Conservation (phyloP, 1,140 invertebrate species). For the Drosophila nebulosa region DNA sequence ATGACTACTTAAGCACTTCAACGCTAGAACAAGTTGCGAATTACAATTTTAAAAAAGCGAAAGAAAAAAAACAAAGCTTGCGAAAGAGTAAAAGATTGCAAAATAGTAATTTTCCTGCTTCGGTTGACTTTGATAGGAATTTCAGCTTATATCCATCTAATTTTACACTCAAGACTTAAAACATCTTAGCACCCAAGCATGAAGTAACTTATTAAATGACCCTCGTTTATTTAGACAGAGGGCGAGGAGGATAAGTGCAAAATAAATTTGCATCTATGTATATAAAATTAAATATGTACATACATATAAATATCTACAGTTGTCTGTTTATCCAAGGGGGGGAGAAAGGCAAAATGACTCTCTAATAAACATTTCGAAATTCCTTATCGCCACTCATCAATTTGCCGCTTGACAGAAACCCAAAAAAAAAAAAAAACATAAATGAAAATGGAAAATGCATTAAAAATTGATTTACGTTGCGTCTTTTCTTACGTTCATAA, state of each 20-base stretch:
- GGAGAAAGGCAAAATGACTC: not conserved
- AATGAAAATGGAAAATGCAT: conserved; percentile 77
- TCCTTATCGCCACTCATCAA: conserved; percentile 46
- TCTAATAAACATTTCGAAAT: conserved; percentile 38
- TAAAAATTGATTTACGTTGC: conserved; percentile 74
- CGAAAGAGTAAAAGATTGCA: too few relatives aligned
- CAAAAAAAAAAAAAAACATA: conserved; percentile 24
- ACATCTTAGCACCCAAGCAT: too few relatives aligned
- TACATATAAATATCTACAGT: conserved; percentile 20
- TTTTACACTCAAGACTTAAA: too few relatives aligned
- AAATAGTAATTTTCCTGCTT: too few relatives aligned
- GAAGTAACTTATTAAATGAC: not conserved
- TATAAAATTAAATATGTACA: conserved; percentile 10
- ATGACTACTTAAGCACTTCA: too few relatives aligned
- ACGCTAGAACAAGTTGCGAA: too few relatives aligned
- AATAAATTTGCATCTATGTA: conserved; percentile 40
- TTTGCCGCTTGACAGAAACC: conserved; percentile 52
- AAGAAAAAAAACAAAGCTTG: too few relatives aligned
- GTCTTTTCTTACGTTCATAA: conserved; percentile 65
- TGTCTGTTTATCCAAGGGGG: not conserved
- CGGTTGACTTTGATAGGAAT: too few relatives aligned
- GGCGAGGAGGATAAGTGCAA: not conserved
- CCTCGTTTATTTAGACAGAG: not conserved
- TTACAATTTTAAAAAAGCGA: too few relatives aligned
- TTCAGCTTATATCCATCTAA: too few relatives aligned